Percentiles rank a stretch among this genome's conserved stretches.
phyloP scores from a whole-genome alignment of 2,797 vertebrate genomes.

The Pseudochirops cupreus region DNA sequence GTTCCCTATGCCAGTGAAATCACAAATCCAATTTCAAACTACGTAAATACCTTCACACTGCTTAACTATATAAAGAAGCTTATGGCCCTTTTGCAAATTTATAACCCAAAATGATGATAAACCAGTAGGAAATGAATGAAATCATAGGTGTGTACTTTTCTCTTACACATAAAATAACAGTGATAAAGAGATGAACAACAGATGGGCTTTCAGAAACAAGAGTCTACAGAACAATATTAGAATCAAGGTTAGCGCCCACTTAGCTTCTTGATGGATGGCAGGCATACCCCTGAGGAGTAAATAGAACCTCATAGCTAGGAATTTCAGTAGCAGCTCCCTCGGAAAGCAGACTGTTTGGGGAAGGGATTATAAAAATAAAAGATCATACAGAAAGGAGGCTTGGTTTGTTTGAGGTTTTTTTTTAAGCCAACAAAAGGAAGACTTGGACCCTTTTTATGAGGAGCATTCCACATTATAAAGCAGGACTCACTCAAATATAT shows the following conservation, averaged over 20 bases:
- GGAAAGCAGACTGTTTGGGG: background rate
- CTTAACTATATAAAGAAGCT: background rate
- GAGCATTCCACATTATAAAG: background rate
- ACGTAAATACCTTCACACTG: background rate
- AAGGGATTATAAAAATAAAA: conserved; percentile 22
- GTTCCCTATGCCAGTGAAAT: background rate
- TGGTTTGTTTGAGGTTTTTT: background rate
- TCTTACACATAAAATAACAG: conserved; percentile 43
- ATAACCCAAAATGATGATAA: conserved; percentile 26
- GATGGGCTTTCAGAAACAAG: conserved; percentile 37
- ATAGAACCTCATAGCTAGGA: background rate
- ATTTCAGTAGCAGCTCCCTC: conserved; percentile 53
- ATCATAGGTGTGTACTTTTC: background rate
- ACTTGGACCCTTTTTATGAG: background rate
- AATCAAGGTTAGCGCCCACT: background rate
- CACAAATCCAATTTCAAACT: background rate
- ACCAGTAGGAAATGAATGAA: conserved; percentile 20
- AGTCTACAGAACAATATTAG: conserved; percentile 9
- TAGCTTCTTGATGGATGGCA: conserved; percentile 19
- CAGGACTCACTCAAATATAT: background rate
- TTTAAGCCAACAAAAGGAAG: conserved; percentile 53
- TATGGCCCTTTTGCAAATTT: background rate
- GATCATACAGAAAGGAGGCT: background rate
- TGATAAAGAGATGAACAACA: conserved; percentile 53
- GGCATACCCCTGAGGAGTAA: conserved; percentile 21